Base-by-base conservation (phyloP, 2,888 invertebrate species). In the Chymomyza fuscimana region DNA sequence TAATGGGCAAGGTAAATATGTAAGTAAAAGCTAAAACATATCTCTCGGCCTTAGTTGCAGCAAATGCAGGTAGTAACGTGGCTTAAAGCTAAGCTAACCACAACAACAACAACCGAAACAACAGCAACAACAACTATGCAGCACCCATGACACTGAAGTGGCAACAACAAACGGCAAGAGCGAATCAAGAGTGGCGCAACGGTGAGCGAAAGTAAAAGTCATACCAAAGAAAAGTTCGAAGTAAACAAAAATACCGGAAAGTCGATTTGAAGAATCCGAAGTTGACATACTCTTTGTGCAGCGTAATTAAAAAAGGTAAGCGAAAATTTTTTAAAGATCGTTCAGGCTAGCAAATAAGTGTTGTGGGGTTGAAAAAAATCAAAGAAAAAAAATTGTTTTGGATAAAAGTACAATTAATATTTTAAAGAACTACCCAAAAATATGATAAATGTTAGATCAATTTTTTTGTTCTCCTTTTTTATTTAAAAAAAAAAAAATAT, bases 181-280 rank as follows among this genome's bases (percentile, higher is more conserved):
- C 25, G 56, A 61, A 56, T 60, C 54, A 63, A 56, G 29, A 29
- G 60, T 73, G 77, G 70, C 77, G 78, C 72, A 79, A 79, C 72
- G 74, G 15, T 78, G 71, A 80, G 84, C 85, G 87, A 84, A 85
- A 82, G 82, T 82, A 71, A 77, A 80, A 78, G 73, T 75, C 72
- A 86, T 84, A 80, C 73, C 71, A 82, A 76, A 86, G 76, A 73
- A 77, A 79, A 77, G 77, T 73, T 76, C 70, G 67, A 73, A 73
- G 40, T 40, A 16, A 16, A 54, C 54, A 12, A 19, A 22, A 54
- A 46, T 22, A 54, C 19, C 54, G 19, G 54, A 16, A 12, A 54
- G n/a, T 32, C 22, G 12, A 32, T 32, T 32, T 25, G 22, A 9
- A 12, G 16, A 12, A 1, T 4, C 5, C 25, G 29, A 59, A 29